Conservation (phyloP, 1,140 invertebrate species). For the Ditylenchus dipsaci region DNA sequence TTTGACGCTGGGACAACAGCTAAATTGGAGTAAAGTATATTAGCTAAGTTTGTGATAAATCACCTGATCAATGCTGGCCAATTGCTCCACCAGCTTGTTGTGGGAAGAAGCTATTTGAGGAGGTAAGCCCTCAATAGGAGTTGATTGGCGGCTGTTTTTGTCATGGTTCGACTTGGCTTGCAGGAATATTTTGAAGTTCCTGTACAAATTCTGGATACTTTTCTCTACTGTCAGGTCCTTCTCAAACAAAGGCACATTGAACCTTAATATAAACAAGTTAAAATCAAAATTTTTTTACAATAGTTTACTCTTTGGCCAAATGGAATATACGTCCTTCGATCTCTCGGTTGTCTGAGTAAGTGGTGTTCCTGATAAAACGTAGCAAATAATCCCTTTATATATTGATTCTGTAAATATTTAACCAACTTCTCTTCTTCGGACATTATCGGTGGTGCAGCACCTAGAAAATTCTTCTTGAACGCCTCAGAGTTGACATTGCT, state of each 20-base stretch:
- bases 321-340: slow-evolving; percentile 57
- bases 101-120: slow-evolving; percentile 46
- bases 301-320: slow-evolving; percentile 47
- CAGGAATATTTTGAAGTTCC: slow-evolving; percentile 60
- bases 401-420: neutral
- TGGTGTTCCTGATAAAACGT: slow-evolving; percentile 33
- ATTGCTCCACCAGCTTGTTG: slow-evolving; percentile 54
- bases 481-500: slow-evolving; percentile 57
- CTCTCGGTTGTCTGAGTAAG: slow-evolving; percentile 57
- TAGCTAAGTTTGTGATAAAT: slow-evolving; percentile 6
- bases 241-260: slow-evolving; percentile 54
- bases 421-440: slow-evolving; percentile 52
- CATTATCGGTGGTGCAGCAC: slow-evolving; percentile 58
- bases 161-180: slow-evolving; percentile 52
- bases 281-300: too few relatives aligned
- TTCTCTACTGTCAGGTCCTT: slow-evolving; percentile 57
- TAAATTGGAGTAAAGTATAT: neutral
- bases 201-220: slow-evolving; percentile 60
- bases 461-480: slow-evolving; percentile 56
- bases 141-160: slow-evolving; percentile 42
- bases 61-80: slow-evolving; percentile 42
- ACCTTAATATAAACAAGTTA: slow-evolving; percentile 4
- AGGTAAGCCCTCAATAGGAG: slow-evolving; percentile 47
- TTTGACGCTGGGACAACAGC: slow-evolving; percentile 59
- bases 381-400: neutral